Base-by-base conservation (phyloP, 2,888 invertebrate species). In the Pycnomerus fuliginosus region DNA sequence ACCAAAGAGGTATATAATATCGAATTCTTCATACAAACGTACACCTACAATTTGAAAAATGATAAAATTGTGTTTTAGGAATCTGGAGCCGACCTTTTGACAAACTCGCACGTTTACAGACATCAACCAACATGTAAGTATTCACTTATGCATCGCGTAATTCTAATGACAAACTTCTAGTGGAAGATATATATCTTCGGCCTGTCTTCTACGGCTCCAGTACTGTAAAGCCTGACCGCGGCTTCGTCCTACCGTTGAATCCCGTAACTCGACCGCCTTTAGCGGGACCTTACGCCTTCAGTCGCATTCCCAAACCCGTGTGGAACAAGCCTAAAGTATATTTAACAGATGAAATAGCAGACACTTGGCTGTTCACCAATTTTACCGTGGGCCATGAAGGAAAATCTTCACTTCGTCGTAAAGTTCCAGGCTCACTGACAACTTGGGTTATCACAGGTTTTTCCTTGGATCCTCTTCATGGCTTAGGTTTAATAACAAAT, bases 261-360 rank as follows among this genome's bases (percentile, higher is more conserved):
- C 76, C 79, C 0, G 82, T 82, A 30, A 84, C 84, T 0, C 76
- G 90, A 53, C 87, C 90, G 8, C 90, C 92, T 8, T 74, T 86
- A 58, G 91, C 90, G 11, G 93, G 92, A 16, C 92, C 91, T 16
- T 93, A 90, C 70, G 92, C 92, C 41, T 93, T 92, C 77, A 91
- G 91, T 62, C 80, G 90, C 41, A 83, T 91, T 55, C 93, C 92
- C 20, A 78, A 84, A 53, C 89, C 90, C 17, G 78, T 79, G 51
- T 84, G 85, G 83, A 82, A 83, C 66, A 82, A 84, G 60, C 91
- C 91, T 24, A 82, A 89, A 51, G 83, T 90, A 62, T 88, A 87
- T 74, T 80, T 90, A 55, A 82, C 84, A 64, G 77, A 83, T 62
- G 75, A 83, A 51, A 81, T 88, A 25, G 80, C 80, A 23, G 76